Percentiles rank a stretch among this genome's conserved stretches.
Conservation (phyloP, 2,888 invertebrate species). For the Myopa tessellatipennis region DNA sequence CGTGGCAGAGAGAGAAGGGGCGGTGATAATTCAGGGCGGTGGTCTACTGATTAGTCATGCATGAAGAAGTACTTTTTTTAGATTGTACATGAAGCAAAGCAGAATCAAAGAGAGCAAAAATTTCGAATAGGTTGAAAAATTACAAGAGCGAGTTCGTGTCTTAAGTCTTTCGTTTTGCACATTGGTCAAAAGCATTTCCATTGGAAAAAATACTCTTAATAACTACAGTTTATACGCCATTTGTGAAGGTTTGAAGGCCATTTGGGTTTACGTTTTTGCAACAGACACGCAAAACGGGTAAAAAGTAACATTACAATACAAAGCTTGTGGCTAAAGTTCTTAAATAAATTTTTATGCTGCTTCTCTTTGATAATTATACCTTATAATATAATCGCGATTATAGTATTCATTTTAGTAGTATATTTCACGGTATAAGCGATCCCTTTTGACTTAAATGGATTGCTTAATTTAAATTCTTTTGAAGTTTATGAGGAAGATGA, state of each 20-base stretch:
- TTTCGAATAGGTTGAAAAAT: neutral
- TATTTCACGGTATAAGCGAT: no score
- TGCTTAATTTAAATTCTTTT: no score
- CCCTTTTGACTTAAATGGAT: no score
- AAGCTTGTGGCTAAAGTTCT: no score
- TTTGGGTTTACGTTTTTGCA: no score
- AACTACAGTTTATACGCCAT: neutral
- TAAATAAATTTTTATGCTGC: no score
- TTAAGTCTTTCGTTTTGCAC: conserved; percentile 13
- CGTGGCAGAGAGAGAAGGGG: neutral
- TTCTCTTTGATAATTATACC: no score
- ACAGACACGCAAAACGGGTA: no score
- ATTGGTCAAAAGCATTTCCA: neutral
- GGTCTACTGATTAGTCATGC: conserved; percentile 2
- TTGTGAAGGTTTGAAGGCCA: neutral
- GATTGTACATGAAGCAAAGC: neutral
- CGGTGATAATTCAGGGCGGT: neutral
- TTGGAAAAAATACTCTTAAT: neutral
- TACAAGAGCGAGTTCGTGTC: neutral
- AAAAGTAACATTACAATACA: no score
- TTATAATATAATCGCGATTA: no score
- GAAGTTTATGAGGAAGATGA: no score
- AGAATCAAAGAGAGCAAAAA: neutral
- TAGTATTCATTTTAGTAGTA: no score
- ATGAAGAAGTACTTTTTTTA: neutral